Percentiles rank a stretch among this genome's conserved stretches.
Evolutionary conservation across 2,888 invertebrate species (phyloP).

Genomic region (Prosopocoilus inquinatus): DNA sequence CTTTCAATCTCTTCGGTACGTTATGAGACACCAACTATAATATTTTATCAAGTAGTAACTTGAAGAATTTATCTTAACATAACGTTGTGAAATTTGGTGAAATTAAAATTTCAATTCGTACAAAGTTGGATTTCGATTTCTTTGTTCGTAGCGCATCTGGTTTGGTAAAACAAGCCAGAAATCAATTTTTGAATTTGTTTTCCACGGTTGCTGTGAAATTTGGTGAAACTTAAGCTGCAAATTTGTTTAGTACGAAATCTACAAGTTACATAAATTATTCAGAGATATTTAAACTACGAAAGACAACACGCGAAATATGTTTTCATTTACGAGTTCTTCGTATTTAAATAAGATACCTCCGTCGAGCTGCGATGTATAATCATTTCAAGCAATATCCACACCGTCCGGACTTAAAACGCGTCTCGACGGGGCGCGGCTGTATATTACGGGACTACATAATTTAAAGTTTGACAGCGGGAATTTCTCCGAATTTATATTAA

Average conservation of each 20-base stretch:
- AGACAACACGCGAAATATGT: slow-evolving; percentile 2
- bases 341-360: slow-evolving; percentile 10
- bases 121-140: no score
- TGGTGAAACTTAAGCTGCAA: not conserved
- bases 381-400: slow-evolving; percentile 13
- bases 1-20: no score
- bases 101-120: no score
- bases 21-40: no score
- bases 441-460: slow-evolving; percentile 17
- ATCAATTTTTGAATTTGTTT: no score
- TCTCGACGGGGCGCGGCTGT: slow-evolving; percentile 15
- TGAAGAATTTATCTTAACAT: no score
- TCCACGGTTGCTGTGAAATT: not conserved
- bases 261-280: slow-evolving; percentile 5
- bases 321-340: slow-evolving; percentile 4
- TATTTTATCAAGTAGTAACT: no score
- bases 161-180: no score
- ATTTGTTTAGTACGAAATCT: not conserved
- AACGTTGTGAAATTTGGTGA: no score
- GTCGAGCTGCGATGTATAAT: slow-evolving; percentile 4
- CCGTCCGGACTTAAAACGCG: slow-evolving; percentile 13
- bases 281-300: not conserved
- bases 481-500: slow-evolving; percentile 13
- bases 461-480: slow-evolving; percentile 23
- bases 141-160: no score